Evolutionary conservation across 2,888 invertebrate species (phyloP), one percentile per base, ranked within the genome.

Genomic region (Periphyllus acericola): DNA sequence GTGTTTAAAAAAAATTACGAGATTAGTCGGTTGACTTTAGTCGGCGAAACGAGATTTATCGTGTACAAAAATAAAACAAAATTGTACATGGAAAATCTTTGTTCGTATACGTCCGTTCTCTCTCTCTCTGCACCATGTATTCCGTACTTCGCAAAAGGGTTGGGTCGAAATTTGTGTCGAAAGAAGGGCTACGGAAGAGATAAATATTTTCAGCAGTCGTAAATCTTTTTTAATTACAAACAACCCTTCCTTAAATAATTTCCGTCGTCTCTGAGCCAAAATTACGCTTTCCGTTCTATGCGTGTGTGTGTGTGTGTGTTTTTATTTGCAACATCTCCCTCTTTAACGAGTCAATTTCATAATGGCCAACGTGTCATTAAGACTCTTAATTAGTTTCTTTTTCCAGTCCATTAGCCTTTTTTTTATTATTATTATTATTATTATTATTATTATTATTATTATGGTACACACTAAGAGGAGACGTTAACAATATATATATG

Each of bases 221-320:
- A 86, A 86, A 86, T 86, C 85, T 86, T 86, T 86, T 86, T 72
- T 84, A 86, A 86, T 86, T 86, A 79, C 85, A 14, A 85, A 29
- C 71, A 71, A 86, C 79, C 79, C 85, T 86, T 86, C 78, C 85
- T 86, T 36, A 79, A 86, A 86, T 71, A 79, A 79, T 86, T 86
- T 86, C 85, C 79, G 80, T 86, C 72, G 60, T 80, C 80, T 25
- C 60, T 40, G 21, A 60, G 60, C 79, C 60, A 74, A 79, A 86
- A 71, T 68, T 72, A 80, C 78, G 25, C 11, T 80, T 76, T 80
- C 80, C 86, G 76, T 84, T 75, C 17, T 36, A 19, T 32, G 25
- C 21, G 75, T 55, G 72, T 60, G 60, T 60, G 46, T 78, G 76
- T 76, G 25, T 72, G 55, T 83, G 76, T 55, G 72, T 76, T 86